Evolutionary conservation across 2,113 vertebrate species (phyloP).

Genomic region (Dromiciops gliroides): DNA sequence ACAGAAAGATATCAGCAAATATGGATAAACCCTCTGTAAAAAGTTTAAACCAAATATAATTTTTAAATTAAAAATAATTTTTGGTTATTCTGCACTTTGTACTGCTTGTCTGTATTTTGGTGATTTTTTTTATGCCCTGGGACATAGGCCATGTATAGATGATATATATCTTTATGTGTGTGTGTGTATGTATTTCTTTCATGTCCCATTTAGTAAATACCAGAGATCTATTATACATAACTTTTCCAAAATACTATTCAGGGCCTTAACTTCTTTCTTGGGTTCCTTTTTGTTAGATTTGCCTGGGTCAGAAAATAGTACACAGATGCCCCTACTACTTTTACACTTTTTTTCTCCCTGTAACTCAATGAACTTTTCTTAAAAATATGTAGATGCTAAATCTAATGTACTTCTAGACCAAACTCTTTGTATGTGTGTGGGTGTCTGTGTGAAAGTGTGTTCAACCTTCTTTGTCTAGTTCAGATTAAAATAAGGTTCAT

Average conservation of each 20-base stretch:
- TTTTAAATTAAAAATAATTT: background rate
- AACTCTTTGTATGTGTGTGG: background rate
- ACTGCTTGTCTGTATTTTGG: background rate
- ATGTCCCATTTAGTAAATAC: background rate
- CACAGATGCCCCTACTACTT: background rate
- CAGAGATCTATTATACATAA: background rate
- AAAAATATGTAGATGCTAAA: background rate
- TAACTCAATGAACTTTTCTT: background rate
- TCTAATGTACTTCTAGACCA: background rate
- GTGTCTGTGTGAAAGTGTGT: background rate
- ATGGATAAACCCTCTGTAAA: background rate
- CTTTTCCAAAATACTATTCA: background rate
- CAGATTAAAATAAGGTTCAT: background rate
- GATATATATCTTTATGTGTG: too few species aligned
- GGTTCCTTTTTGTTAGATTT: background rate
- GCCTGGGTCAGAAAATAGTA: background rate
- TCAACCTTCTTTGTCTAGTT: background rate
- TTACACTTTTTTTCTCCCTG: background rate
- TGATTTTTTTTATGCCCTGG: background rate
- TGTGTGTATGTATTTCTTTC: background rate
- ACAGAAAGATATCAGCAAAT: background rate
- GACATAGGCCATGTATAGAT: background rate
- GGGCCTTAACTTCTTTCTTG: background rate
- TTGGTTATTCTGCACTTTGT: background rate
- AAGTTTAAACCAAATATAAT: conserved; percentile 31